phyloP scores from a whole-genome alignment of 2,113 vertebrate species.

The Fukomys damarensis region DNA sequence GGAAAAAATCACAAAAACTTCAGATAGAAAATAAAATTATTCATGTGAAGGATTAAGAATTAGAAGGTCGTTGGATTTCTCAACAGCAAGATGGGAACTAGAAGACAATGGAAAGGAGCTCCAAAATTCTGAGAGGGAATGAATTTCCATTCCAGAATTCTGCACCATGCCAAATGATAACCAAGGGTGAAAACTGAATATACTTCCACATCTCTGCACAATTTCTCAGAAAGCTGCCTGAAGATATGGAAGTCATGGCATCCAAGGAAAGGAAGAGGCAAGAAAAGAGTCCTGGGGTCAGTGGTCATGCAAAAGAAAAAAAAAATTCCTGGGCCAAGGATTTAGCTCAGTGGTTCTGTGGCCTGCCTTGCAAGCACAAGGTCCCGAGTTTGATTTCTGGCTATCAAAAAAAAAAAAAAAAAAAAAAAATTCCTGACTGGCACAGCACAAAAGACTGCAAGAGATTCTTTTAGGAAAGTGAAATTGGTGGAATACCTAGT shows the following conservation, averaged over 20 bases:
- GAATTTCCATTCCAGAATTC: constrained; percentile 9
- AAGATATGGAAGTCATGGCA: neutral
- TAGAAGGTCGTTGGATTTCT: constrained; percentile 10
- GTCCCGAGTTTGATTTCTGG: too few species aligned
- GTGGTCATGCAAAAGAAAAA: neutral
- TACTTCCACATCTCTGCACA: neutral
- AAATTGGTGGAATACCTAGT: neutral
- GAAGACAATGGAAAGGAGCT: neutral
- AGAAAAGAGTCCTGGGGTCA: neutral
- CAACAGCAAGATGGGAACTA: constrained; percentile 3
- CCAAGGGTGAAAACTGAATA: neutral
- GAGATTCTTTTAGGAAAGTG: neutral
- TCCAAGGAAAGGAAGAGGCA: neutral
- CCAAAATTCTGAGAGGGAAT: neutral
- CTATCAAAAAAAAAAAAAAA: neutral
- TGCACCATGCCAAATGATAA: neutral
- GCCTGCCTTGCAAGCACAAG: too few species aligned
- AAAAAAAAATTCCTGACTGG: neutral
- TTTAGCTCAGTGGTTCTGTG: too few species aligned
- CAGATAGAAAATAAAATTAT: neutral
- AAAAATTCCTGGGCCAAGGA: too few species aligned
- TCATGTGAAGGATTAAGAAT: neutral
- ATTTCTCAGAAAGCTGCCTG: neutral
- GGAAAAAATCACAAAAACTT: neutral
- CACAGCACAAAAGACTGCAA: neutral